Base-by-base conservation (phyloP, 64 coral and sea anemone genomes). In the Dendrophyllia cribrosa region DNA sequence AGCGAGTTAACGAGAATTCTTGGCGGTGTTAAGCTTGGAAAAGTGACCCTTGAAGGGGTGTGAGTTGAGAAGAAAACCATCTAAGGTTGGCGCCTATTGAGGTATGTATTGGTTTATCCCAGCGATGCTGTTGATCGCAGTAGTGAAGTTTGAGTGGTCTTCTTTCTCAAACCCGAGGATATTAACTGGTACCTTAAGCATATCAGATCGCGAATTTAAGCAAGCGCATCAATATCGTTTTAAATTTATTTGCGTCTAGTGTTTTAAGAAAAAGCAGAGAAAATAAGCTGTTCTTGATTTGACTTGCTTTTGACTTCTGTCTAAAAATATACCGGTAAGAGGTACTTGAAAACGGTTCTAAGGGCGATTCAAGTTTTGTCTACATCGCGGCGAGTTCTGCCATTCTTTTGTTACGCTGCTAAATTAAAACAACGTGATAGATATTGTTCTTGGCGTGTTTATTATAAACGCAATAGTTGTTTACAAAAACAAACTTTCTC, bases 291-390 rank as follows among this genome's bases (percentile, higher is more conserved):
- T 19, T 43, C 43, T 65, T 9, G 0, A 5, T 3, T 63, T 44
- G 43, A 82, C 45, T 82, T 82, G 58, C 25, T 46, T 47, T 46
- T 82, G 25, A 25, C 26, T 64, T 16, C 14, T 64, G 75, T 48
- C n/a, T 45, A 20, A 24, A 64, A 82, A 82, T 20, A 82, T 64
- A 82, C 26, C 56, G 26, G 51, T 61, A 14, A 59, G 72, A 49
- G 77, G 26, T 15, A n/a, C 2, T 48, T 44, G 16, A 82, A 19
- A 2, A 15, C 15, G 7, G 43, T 82, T 60, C 14, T 47, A 11
- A 43, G 10, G 1, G 34, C 34, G 34, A 68, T 22, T 84, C 43
- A 20, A 84, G 80, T 84, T 84, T 84, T 67, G 80, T 68, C 80
- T 84, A 84, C 45, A 51, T 15, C 16, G 25, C 2, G 58, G 9